phyloP scores from a whole-genome alignment of 2,113 vertebrate species.

The Leptocoma aspasia region DNA sequence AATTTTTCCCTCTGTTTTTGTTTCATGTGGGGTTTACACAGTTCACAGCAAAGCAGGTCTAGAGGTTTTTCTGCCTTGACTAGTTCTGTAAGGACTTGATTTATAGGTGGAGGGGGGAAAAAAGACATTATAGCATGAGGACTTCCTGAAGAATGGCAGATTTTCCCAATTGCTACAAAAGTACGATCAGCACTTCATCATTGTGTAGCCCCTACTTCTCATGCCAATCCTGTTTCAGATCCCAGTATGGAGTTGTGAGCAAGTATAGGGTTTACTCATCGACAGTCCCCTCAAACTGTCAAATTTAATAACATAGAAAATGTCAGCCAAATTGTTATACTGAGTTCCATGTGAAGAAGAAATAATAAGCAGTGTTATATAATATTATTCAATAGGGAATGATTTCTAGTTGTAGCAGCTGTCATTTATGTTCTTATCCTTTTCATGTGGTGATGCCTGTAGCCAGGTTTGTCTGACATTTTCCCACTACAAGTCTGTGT shows the following conservation, averaged over 20 bases:
- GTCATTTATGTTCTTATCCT: background rate
- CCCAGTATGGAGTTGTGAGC: background rate
- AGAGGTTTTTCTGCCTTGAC: background rate
- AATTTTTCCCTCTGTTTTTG: background rate
- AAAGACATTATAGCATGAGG: background rate
- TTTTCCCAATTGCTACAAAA: background rate
- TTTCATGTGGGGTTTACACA: background rate
- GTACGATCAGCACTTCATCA: background rate
- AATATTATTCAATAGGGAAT: background rate
- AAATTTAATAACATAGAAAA: background rate
- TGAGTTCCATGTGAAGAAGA: background rate
- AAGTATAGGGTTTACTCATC: background rate
- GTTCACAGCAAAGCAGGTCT: background rate
- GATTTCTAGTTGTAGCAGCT: background rate
- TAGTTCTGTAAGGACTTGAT: background rate
- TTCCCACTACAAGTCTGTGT: background rate
- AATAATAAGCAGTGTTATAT: background rate
- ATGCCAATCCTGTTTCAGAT: background rate
- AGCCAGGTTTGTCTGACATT: background rate
- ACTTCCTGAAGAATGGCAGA: background rate
- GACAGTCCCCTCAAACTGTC: background rate
- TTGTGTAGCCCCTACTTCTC: background rate
- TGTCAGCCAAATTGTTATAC: background rate
- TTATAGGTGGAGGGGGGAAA: background rate
- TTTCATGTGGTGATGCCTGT: background rate